These are phyloP conservation scores for Epinotia bilunana DNA, from an alignment of 2,888 invertebrate species.

Conservation along the genomic window DNA sequence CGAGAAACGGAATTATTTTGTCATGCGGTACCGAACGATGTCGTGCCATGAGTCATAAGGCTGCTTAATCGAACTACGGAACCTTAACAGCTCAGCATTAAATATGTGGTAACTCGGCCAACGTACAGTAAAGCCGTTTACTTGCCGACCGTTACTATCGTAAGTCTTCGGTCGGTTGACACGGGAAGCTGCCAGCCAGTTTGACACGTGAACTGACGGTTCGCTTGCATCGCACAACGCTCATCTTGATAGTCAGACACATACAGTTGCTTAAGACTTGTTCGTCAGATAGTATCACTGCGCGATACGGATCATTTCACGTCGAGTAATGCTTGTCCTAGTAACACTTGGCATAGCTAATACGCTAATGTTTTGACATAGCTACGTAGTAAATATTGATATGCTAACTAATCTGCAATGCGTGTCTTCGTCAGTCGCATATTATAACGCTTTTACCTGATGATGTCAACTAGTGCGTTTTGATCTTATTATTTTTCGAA, in stretches of 20 bases:
- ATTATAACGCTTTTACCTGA: not conserved
- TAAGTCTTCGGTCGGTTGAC: slow-evolving; percentile 53
- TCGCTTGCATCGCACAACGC: slow-evolving; percentile 56
- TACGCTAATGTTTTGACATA: slow-evolving; percentile 29
- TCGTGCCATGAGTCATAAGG: not conserved
- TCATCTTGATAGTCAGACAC: slow-evolving; percentile 55
- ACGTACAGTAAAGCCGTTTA: slow-evolving; percentile 47
- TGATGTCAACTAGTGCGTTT: not conserved
- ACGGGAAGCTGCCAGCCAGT: slow-evolving; percentile 65
- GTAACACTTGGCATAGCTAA: slow-evolving; percentile 31
- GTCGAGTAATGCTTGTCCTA: slow-evolving; percentile 29
- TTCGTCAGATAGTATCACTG: slow-evolving; percentile 25
- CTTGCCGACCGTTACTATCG: slow-evolving; percentile 64
- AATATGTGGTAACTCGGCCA: slow-evolving; percentile 23
- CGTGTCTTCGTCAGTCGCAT: not conserved
- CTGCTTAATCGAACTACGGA: slow-evolving; percentile 24
- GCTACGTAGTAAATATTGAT: slow-evolving; percentile 28
- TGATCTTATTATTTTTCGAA: slow-evolving; percentile 4
- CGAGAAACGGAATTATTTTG: not conserved
- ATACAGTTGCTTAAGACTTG: slow-evolving; percentile 58
- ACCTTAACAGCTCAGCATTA: slow-evolving; percentile 21
- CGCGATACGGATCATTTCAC: slow-evolving; percentile 28
- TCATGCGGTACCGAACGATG: not conserved
- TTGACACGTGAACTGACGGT: slow-evolving; percentile 58
- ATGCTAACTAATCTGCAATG: not conserved